These are phyloP conservation scores for Leptatherina wallacei DNA, from an alignment of 2,797 vertebrate genomes.

Conservation along the genomic window DNA sequence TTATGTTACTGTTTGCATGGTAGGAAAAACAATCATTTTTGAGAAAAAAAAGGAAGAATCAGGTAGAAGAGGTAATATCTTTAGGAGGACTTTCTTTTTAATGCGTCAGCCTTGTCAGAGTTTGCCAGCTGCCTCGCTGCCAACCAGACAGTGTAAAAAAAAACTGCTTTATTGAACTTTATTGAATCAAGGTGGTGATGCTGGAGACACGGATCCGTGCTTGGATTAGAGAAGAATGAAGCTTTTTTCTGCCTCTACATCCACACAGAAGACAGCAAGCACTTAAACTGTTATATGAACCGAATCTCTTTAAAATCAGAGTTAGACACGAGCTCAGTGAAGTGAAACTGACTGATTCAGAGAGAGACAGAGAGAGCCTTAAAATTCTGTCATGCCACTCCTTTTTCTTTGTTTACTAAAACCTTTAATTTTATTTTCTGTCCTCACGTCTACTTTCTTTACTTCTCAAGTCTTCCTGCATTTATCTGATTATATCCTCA, in stretches of 20 bases:
- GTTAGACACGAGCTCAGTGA: neutral
- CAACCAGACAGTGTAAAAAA: slow-evolving; percentile 50
- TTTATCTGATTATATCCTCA: neutral
- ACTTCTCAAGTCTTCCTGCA: neutral
- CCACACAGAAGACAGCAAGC: neutral
- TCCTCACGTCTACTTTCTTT: neutral
- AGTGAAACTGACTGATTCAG: neutral
- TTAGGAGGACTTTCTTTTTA: slow-evolving; percentile 17
- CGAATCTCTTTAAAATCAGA: neutral
- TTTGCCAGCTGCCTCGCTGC: slow-evolving; percentile 48
- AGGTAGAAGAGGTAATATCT: slow-evolving; percentile 27
- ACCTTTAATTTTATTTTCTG: neutral
- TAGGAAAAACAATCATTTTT: slow-evolving; percentile 3
- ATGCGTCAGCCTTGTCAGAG: slow-evolving; percentile 13
- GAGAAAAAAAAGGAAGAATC: slow-evolving; percentile 8
- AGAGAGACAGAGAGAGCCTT: neutral
- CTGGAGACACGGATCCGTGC: slow-evolving; percentile 41
- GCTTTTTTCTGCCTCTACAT: slow-evolving; percentile 1
- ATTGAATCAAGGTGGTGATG: slow-evolving; percentile 69
- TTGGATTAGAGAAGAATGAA: slow-evolving; percentile 26
- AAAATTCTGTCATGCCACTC: neutral
- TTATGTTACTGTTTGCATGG: slow-evolving; percentile 2
- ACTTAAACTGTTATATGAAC: neutral
- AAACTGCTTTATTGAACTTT: slow-evolving; percentile 48
- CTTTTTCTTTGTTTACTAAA: neutral